Conservation (phyloP, 2,888 invertebrate species). For the Quadroppia sp. region DNA sequence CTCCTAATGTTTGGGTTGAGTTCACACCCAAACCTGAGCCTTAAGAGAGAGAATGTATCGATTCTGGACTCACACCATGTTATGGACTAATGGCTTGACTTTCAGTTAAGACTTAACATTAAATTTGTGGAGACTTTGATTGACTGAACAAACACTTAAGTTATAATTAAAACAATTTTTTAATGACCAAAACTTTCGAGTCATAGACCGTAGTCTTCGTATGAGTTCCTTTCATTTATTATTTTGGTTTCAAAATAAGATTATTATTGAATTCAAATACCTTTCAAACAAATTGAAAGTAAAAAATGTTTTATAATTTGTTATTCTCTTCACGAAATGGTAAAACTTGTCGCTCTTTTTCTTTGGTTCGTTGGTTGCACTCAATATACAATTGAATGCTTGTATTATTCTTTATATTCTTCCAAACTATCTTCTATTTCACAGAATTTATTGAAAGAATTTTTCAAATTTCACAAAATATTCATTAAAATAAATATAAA, state of each 20-base stretch:
- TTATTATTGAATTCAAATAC: not conserved
- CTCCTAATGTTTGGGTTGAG: not conserved
- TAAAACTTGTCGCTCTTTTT: slow-evolving; percentile 25
- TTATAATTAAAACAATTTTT: not conserved
- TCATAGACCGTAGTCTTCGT: not conserved
- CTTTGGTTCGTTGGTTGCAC: slow-evolving; percentile 13
- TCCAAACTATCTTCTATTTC: too few species aligned
- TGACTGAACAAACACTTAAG: slow-evolving; percentile 2
- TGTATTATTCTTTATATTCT: too few species aligned
- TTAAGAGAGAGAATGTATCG: slow-evolving; percentile 1
- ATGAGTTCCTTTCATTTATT: slow-evolving; percentile 1
- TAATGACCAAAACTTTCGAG: not conserved
- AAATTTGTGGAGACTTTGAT: not conserved
- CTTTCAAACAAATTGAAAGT: not conserved
- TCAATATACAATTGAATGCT: too few species aligned
- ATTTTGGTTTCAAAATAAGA: not conserved
- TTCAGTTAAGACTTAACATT: not conserved
- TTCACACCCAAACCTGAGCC: slow-evolving; percentile 30
- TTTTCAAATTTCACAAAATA: not conserved
- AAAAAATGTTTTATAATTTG: not conserved
- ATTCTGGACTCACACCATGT: not conserved
- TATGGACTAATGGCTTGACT: not conserved
- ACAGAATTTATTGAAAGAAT: not conserved
- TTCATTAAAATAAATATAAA: too few species aligned
- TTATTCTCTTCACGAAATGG: slow-evolving; percentile 19